Evolutionary conservation across 2,888 invertebrate species (phyloP).

Genomic region (Tuta absoluta): DNA sequence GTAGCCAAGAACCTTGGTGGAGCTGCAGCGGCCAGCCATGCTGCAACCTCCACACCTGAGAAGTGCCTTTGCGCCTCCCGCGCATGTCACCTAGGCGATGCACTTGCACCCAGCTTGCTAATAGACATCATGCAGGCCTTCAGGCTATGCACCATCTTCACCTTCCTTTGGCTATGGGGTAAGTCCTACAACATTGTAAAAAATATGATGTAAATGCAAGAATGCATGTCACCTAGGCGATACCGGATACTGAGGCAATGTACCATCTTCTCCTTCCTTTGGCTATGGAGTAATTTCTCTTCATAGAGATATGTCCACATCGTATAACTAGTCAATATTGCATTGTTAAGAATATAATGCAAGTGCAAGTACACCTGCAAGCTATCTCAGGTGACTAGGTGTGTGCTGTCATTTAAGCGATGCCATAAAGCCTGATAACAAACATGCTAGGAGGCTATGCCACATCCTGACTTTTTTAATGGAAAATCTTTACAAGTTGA

Average conservation of each 20-base stretch:
- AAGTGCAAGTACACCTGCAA: no score
- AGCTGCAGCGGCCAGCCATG: constrained; percentile 46
- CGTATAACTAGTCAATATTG: no score
- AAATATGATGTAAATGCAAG: not conserved
- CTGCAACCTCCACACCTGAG: constrained; percentile 46
- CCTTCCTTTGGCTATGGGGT: constrained; percentile 50
- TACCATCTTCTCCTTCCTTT: not conserved
- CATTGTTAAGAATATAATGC: no score
- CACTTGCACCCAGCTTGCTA: constrained; percentile 31
- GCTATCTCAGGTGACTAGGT: no score
- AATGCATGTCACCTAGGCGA: not conserved
- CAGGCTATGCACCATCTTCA: not conserved
- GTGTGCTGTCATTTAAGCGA: no score
- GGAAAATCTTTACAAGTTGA: no score
- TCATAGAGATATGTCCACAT: no score
- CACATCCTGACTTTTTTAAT: no score
- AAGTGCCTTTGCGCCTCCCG: constrained; percentile 47
- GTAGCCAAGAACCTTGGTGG: constrained; percentile 1
- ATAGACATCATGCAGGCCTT: constrained; percentile 58
- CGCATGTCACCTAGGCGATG: constrained; percentile 56
- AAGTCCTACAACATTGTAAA: constrained; percentile 36
- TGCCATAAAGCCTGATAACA: no score
- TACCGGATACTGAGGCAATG: no score
- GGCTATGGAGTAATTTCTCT: constrained; percentile 56
- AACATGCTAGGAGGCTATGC: no score